phyloP scores from a whole-genome alignment of 2,888 invertebrate genomes.

The Netelia inedita region DNA sequence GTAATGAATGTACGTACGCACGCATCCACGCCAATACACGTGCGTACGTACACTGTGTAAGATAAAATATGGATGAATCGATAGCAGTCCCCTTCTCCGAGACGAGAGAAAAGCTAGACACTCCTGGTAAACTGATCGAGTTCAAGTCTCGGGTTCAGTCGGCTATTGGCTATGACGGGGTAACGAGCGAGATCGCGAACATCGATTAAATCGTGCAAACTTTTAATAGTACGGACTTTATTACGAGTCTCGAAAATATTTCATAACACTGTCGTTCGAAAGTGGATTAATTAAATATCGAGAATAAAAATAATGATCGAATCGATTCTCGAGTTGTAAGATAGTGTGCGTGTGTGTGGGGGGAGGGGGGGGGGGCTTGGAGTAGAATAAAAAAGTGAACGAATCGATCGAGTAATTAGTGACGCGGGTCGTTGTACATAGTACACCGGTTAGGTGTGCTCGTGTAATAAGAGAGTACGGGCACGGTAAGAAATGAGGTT shows the following conservation, averaged over 20 bases:
- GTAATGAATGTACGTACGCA: too few relatives aligned
- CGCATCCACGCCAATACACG: too few relatives aligned
- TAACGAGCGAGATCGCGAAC: conserved; percentile 70
- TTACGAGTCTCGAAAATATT: too few relatives aligned
- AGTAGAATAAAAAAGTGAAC: conserved; percentile 34
- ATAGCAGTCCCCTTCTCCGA: conserved; percentile 47
- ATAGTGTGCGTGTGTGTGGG: conserved; percentile 29
- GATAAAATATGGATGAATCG: too few relatives aligned
- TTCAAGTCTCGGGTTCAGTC: conserved; percentile 81
- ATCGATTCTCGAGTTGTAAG: too few relatives aligned
- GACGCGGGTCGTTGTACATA: not conserved
- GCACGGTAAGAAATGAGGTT: conserved; percentile 56
- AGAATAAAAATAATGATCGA: conserved; percentile 15
- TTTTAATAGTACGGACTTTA: too few relatives aligned
- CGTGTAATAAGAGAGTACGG: not conserved
- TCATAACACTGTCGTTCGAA: not conserved
- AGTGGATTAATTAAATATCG: conserved; percentile 8
- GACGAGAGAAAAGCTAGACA: conserved; percentile 43
- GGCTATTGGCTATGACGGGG: conserved; percentile 76
- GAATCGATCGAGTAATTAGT: conserved; percentile 52
- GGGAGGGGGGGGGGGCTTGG: not conserved
- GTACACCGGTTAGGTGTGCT: conserved; percentile 5
- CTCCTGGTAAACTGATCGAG: conserved; percentile 78
- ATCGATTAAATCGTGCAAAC: too few relatives aligned
- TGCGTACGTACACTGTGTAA: too few relatives aligned